Conservation (phyloP, 2,888 invertebrate species). For the Archaeoteleia sp. region DNA sequence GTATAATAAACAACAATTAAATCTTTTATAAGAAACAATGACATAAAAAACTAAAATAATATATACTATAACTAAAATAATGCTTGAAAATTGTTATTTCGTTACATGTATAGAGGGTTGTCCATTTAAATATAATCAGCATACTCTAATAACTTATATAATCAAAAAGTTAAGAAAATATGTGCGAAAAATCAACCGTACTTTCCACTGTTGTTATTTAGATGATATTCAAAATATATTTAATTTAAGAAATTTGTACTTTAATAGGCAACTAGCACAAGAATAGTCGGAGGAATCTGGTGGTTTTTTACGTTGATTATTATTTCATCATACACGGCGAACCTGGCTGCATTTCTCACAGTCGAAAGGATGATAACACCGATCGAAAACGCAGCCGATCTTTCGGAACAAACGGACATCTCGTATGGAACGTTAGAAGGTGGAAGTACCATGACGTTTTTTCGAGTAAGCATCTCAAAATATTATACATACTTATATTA, state of each 20-base stretch:
- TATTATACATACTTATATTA: slow-evolving; percentile 10
- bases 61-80: no score
- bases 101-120: no score
- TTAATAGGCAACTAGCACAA: slow-evolving; percentile 88
- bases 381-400: slow-evolving; percentile 95
- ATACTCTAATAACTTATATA: no score
- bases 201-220: no score
- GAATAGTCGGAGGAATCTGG: slow-evolving; percentile 98
- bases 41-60: no score
- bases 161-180: no score
- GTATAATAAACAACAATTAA: no score
- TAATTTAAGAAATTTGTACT: slow-evolving; percentile 18
- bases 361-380: slow-evolving; percentile 97
- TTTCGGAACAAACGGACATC: slow-evolving; percentile 94
- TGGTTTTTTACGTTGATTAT: slow-evolving; percentile 99
- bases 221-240: no score
- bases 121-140: no score
- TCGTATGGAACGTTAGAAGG: slow-evolving; percentile 95
- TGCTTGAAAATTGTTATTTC: no score
- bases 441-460: slow-evolving; percentile 98
- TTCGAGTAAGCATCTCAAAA: slow-evolving; percentile 81
- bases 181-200: no score
- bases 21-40: no score
- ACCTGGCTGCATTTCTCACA: slow-evolving; percentile 95
- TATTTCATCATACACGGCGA: slow-evolving; percentile 98